Conservation (phyloP, 2,113 vertebrate species). For the Malurus cyaneus region DNA sequence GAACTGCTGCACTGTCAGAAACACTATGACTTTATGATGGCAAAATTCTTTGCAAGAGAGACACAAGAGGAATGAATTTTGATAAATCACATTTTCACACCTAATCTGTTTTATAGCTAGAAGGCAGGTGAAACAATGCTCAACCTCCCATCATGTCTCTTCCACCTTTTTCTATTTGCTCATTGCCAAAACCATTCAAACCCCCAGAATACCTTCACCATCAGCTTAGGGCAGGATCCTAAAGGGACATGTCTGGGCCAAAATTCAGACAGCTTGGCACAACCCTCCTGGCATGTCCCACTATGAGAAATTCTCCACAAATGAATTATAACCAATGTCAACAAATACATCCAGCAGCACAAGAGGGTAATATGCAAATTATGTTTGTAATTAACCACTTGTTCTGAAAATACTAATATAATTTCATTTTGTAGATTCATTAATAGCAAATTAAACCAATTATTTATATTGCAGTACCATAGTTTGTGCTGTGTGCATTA, state of each 20-base stretch:
- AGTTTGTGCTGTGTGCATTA: slow-evolving; percentile 38
- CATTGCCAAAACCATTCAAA: background rate
- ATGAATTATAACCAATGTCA: background rate
- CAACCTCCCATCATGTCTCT: background rate
- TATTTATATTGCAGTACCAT: slow-evolving; percentile 57
- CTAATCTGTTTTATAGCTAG: background rate
- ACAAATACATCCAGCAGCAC: slow-evolving; percentile 13
- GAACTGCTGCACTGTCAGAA: background rate
- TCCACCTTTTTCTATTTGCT: background rate
- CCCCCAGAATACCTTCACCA: background rate
- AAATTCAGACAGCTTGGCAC: background rate
- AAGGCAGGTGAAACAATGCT: background rate
- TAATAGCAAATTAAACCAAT: slow-evolving; percentile 58
- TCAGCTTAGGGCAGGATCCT: background rate
- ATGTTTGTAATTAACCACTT: slow-evolving; percentile 37
- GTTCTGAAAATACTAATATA: slow-evolving; percentile 35
- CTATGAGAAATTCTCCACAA: background rate
- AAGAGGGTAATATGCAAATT: slow-evolving; percentile 7
- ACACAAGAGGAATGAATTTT: background rate
- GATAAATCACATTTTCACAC: background rate
- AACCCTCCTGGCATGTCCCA: background rate
- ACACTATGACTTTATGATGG: background rate
- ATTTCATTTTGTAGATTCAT: slow-evolving; percentile 36
- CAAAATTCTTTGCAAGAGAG: background rate
- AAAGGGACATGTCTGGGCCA: background rate